Evolutionary conservation across 2,113 vertebrate genomes (phyloP), one percentile per base, ranked within the genome.

Genomic region (Carassius carassius): DNA sequence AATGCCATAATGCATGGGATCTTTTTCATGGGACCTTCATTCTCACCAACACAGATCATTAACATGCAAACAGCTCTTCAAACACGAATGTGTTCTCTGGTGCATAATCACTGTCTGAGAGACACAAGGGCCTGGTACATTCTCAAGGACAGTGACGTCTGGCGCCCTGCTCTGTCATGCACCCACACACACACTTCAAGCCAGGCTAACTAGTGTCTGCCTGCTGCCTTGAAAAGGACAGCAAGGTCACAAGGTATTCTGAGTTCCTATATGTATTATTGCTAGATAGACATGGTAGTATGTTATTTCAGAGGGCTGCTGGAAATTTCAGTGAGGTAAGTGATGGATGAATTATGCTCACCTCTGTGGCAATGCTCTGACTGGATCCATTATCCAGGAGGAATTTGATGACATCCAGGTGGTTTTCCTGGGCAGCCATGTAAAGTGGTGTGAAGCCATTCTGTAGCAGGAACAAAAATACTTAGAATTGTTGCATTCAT

Each of bases 351-450:
- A 49, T 67, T 87, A 17, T 44, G 37, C 32, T 70, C 51, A 99
- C 98, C 97, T 99, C 98, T 10, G 98, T 99, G 88, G 98, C 97
- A 78, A 99, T 96, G 92, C 98, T 97, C 88, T 99, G 98, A 91
- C 96, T 99, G 89, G 97, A 97, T 85, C 97, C 96, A 6, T 97
- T 94, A 90, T 99, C 98, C 86, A 99, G 93, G 83, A 99, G 93
- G 92, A 95, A 98, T 91, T 97, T 97, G 60, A 99, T 97, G 86
- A 99, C 98, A 4, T 97, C 97, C 93, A 99, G 87, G 91, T 99
- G 98, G 88, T 98, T 99, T 94, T 99, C 98, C 94, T 99, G 98
- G n/a, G 98, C 98, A 49, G 98, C 98, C 98, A 99, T 99, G 85
- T 99, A 99, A n/a, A 99, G 91, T 0, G 98, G 98, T 0, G 98